phyloP scores from a whole-genome alignment of 2,113 vertebrate species.

The Alectura lathami region DNA sequence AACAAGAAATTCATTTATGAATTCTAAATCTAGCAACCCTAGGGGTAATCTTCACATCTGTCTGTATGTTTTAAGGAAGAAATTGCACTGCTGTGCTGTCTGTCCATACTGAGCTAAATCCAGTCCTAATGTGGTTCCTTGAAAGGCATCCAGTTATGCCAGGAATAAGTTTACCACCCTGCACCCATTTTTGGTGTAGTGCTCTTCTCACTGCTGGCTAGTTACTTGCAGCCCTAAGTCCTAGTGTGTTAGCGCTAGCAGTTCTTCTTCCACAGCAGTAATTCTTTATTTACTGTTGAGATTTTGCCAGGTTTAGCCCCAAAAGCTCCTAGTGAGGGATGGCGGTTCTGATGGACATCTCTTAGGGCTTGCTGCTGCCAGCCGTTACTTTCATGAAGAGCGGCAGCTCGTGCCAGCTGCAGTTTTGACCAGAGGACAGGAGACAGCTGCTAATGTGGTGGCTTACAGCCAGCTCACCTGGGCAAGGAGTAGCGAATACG shows the following conservation, averaged over 20 bases:
- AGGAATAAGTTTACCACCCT: neutral
- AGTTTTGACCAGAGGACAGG: neutral
- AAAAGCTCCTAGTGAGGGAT: neutral
- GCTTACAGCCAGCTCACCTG: neutral
- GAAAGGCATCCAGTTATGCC: neutral
- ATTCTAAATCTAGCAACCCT: slow-evolving; percentile 24
- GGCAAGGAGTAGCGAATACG: neutral
- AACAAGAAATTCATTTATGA: slow-evolving; percentile 30
- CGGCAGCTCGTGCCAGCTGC: neutral
- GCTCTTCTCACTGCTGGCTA: neutral
- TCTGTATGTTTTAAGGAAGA: neutral
- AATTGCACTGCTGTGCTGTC: neutral
- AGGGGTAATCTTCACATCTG: slow-evolving; percentile 46
- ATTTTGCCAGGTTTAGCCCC: neutral
- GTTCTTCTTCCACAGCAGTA: neutral
- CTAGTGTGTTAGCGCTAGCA: neutral
- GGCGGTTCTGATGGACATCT: fast-evolving
- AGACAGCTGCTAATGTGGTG: neutral
- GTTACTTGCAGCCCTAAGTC: neutral
- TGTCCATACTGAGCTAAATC: neutral
- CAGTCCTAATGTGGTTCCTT: neutral
- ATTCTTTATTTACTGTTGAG: neutral
- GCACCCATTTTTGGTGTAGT: neutral
- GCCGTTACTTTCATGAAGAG: neutral
- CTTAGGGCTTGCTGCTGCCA: neutral